phyloP scores from a whole-genome alignment of 2,888 invertebrate species.

The Lasiommata megera region DNA sequence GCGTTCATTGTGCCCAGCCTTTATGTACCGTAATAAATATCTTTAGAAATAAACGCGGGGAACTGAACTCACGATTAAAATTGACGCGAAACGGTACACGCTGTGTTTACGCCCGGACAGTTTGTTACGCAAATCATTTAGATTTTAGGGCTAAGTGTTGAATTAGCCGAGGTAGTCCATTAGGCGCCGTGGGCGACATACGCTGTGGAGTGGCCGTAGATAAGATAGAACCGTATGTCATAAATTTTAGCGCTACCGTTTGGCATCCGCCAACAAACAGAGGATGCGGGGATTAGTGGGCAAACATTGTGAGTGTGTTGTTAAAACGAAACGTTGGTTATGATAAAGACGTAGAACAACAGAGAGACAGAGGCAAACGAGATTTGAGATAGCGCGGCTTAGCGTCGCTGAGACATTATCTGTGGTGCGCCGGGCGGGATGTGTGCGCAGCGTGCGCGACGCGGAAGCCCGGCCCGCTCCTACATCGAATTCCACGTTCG shows the following conservation, averaged over 20 bases:
- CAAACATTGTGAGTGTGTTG: constrained; percentile 63
- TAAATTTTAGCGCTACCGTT: constrained; percentile 74
- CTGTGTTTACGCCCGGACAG: constrained; percentile 48
- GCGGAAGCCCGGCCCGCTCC: constrained; percentile 13
- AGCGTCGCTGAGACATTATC: constrained; percentile 40
- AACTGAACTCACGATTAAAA: constrained; percentile 32
- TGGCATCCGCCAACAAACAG: constrained; percentile 65
- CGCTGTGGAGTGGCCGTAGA: constrained; percentile 74
- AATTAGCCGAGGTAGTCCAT: constrained; percentile 66
- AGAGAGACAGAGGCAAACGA: constrained; percentile 51
- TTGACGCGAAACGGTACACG: constrained; percentile 49
- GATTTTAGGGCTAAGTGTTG: constrained; percentile 70
- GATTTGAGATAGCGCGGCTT: constrained; percentile 61
- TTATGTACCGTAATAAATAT: constrained; percentile 37
- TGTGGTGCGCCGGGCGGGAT: constrained; percentile 22
- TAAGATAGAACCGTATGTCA: constrained; percentile 80
- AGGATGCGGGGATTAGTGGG: constrained; percentile 66
- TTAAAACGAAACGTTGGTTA: constrained; percentile 58
- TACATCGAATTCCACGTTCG: constrained; percentile 28
- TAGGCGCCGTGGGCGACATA: constrained; percentile 69
- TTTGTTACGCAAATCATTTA: constrained; percentile 52
- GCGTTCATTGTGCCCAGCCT: constrained; percentile 43
- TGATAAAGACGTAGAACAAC: constrained; percentile 66
- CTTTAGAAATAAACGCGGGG: constrained; percentile 3
- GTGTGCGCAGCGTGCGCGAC: constrained; percentile 30